phyloP scores from a whole-genome alignment of 2,888 invertebrate genomes.

The Melanargia galathea region DNA sequence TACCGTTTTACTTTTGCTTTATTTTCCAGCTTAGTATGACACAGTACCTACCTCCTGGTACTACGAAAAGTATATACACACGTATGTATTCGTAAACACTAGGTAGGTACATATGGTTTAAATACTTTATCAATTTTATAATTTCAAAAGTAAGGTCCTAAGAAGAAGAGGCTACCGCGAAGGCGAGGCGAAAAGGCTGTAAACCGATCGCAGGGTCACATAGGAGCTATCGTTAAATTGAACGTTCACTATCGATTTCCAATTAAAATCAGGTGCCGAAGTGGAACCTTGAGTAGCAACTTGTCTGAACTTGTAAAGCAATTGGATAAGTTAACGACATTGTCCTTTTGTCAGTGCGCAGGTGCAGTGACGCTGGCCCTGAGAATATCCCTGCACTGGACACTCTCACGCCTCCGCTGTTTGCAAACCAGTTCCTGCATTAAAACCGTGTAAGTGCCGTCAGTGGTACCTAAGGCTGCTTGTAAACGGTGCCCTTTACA shows the following conservation, averaged over 20 bases:
- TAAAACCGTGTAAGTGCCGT: conserved; percentile 68
- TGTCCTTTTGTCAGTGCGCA: conserved; percentile 69
- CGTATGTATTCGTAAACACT: too few species aligned
- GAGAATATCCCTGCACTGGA: conserved; percentile 71
- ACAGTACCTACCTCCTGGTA: too few species aligned
- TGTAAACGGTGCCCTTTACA: conserved; percentile 3
- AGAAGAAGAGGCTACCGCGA: not conserved
- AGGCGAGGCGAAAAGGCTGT: too few species aligned
- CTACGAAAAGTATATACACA: too few species aligned
- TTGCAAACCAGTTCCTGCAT: conserved; percentile 71
- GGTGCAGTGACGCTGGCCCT: conserved; percentile 75
- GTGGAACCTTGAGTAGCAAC: conserved; percentile 48
- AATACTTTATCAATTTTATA: too few species aligned
- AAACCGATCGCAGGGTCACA: conserved; percentile 19
- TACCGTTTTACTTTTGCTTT: too few species aligned
- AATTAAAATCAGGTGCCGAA: conserved; percentile 34
- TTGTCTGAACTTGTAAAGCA: conserved; percentile 70
- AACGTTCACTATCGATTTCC: conserved; percentile 25
- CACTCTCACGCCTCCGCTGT: conserved; percentile 78
- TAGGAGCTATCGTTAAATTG: conserved; percentile 13
- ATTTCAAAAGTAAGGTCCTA: not conserved
- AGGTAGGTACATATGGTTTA: not conserved
- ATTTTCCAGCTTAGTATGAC: too few species aligned
- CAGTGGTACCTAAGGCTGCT: conserved; percentile 53
- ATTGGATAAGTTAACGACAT: conserved; percentile 67